These are phyloP conservation scores for Campylomormyrus tamandua DNA, from an alignment of 2,113 vertebrate species.

Conservation along the genomic window DNA sequence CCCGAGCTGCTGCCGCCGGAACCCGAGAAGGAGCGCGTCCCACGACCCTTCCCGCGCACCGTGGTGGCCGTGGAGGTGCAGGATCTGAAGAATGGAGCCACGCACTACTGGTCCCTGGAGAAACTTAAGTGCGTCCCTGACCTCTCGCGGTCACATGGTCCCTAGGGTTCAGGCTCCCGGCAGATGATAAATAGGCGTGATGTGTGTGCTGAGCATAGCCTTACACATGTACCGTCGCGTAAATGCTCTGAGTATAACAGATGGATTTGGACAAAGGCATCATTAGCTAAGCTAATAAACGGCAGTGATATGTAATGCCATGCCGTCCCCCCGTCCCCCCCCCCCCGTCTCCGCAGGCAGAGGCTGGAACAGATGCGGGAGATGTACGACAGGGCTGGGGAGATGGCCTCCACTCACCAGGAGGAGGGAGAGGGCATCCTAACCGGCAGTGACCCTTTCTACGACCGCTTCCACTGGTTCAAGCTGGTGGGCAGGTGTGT, in stretches of 20 bases:
- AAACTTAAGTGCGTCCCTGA: conserved; percentile 83
- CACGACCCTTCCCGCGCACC: conserved; percentile 80
- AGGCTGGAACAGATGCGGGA: conserved; percentile 91
- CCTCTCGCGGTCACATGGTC: not conserved
- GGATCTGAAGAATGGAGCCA: conserved; percentile 94
- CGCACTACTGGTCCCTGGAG: conserved; percentile 94
- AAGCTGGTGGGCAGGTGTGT: conserved; percentile 92
- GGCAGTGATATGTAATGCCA: not conserved
- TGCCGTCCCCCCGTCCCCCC: not conserved
- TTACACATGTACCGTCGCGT: not conserved
- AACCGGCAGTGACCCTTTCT: conserved; percentile 92
- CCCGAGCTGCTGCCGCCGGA: conserved; percentile 80
- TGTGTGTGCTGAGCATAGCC: not conserved
- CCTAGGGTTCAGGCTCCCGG: not conserved
- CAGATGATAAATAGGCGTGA: not conserved
- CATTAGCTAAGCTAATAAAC: not conserved
- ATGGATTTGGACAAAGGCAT: not conserved
- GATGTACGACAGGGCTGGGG: conserved; percentile 95
- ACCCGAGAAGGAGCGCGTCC: conserved; percentile 63
- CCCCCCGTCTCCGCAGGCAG: conserved; percentile 59
- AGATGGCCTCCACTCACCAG: conserved; percentile 73
- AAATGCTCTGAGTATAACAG: not conserved
- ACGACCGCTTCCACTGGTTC: conserved; percentile 98
- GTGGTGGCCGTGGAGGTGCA: conserved; percentile 95
- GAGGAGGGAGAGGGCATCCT: conserved; percentile 74